These are phyloP conservation scores for Archips xylosteana DNA, from an alignment of 2,888 invertebrate species.

Conservation along the genomic window DNA sequence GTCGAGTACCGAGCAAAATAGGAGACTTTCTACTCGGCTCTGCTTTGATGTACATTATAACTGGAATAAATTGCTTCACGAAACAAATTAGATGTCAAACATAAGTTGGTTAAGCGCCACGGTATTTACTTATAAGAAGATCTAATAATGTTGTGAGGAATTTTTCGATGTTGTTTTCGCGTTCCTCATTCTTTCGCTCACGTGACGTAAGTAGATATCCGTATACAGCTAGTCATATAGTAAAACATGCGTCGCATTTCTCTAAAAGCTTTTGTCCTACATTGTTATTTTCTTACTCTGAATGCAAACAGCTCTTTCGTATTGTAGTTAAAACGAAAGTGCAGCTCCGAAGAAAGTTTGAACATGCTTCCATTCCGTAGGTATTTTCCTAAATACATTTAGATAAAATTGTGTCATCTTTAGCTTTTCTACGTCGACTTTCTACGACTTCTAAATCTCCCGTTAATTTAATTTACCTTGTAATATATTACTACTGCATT, in stretches of 20 bases:
- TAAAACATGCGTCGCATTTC: constrained; percentile 57
- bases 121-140: constrained; percentile 35
- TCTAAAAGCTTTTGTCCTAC: constrained; percentile 75
- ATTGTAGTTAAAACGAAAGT: constrained; percentile 6
- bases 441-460: background rate
- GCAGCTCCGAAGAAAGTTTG: background rate
- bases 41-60: constrained; percentile 26
- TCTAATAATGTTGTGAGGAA: constrained; percentile 32
- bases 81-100: constrained; percentile 34
- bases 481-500: too few relatives aligned
- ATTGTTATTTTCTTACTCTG: constrained; percentile 64
- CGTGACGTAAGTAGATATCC: background rate
- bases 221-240: constrained; percentile 31
- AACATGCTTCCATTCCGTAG: background rate
- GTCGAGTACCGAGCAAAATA: constrained; percentile 42
- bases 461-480: too few relatives aligned
- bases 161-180: constrained; percentile 31
- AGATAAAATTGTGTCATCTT: too few relatives aligned
- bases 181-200: constrained; percentile 21
- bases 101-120: constrained; percentile 22
- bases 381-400: background rate
- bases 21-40: constrained; percentile 47
- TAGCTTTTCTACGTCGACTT: too few relatives aligned
- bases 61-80: constrained; percentile 22
- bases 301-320: constrained; percentile 52